Evolutionary conservation across 2,113 vertebrate genomes (phyloP).

Genomic region (Tachysurus vachellii): DNA sequence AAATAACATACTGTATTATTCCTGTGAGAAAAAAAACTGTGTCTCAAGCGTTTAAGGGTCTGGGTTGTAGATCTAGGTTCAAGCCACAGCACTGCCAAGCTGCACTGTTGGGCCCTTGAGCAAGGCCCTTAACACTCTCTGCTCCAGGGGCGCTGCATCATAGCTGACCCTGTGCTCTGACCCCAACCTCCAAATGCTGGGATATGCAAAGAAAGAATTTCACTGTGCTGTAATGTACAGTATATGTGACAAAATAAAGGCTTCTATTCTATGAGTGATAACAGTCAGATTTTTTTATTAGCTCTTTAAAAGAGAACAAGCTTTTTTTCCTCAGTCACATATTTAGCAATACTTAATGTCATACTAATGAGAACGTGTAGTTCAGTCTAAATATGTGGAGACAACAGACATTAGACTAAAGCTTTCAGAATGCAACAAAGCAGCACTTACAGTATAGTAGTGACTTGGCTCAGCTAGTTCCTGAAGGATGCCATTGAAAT

Average conservation of each 20-base stretch:
- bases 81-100: too few relatives aligned
- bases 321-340: background rate
- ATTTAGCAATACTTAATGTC: background rate
- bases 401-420: background rate
- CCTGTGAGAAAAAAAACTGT: background rate
- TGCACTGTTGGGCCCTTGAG: too few relatives aligned
- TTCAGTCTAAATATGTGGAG: background rate
- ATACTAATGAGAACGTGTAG: background rate
- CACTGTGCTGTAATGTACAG: too few relatives aligned
- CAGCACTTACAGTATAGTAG: background rate
- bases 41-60: too few relatives aligned
- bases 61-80: too few relatives aligned
- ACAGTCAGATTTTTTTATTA: background rate
- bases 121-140: too few relatives aligned
- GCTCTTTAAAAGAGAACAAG: background rate
- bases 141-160: too few relatives aligned
- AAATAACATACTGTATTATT: background rate
- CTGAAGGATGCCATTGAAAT: background rate
- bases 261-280: background rate
- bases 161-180: too few relatives aligned
- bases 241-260: too few relatives aligned
- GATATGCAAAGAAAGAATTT: too few relatives aligned
- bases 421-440: background rate
- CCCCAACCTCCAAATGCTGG: too few relatives aligned
- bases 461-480: background rate